Evolutionary conservation across 2,888 invertebrate species (phyloP).

Genomic region (Rhamphomyia laevipes): DNA sequence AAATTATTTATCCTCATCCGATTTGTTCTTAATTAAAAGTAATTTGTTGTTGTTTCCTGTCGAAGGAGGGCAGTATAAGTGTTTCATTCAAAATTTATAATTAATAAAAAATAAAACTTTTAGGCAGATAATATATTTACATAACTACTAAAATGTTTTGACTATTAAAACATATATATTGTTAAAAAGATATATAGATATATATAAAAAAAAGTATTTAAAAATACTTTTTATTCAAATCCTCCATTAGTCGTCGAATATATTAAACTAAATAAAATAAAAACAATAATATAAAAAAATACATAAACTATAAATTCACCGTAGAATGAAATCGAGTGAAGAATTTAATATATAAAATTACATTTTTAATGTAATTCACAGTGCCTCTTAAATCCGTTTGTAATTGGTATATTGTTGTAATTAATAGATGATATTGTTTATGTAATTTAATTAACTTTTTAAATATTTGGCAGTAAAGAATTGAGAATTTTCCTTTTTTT

Average conservation of each 20-base stretch:
- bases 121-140: background rate
- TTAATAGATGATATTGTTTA: too few relatives aligned
- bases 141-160: too few relatives aligned
- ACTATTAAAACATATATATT: too few relatives aligned
- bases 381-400: slow-evolving; percentile 14
- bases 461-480: too few relatives aligned
- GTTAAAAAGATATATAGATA: background rate
- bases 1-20: too few relatives aligned
- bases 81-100: background rate
- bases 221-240: slow-evolving; percentile 21
- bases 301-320: too few relatives aligned
- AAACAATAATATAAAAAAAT: background rate
- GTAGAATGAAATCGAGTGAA: slow-evolving; percentile 16
- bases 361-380: slow-evolving; percentile 20
- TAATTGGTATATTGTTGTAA: too few relatives aligned
- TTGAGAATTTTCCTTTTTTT: too few relatives aligned
- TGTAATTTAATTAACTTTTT: too few relatives aligned
- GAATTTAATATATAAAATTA: slow-evolving; percentile 19
- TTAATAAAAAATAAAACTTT: slow-evolving; percentile 2
- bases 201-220: slow-evolving; percentile 2
- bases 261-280: background rate
- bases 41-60: too few relatives aligned
- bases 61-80: background rate
- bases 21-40: too few relatives aligned
- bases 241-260: slow-evolving; percentile 36